A percentile compares a stretch with the other conserved stretches of the same genome.
Conservation (phyloP, 2,113 vertebrate genomes). For the Hydrolagus affinis region DNA sequence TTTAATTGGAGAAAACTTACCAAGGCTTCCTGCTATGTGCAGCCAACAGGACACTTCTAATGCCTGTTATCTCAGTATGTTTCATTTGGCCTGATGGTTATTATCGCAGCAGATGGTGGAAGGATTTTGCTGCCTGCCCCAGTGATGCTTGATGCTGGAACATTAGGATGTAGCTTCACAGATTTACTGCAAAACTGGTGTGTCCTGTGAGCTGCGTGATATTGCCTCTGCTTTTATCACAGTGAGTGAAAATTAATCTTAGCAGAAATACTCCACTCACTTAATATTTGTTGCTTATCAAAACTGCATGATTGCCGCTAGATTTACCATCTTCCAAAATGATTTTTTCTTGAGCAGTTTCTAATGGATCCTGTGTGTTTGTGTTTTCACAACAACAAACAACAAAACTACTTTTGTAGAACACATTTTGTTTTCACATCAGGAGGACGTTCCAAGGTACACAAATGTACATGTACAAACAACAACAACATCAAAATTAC, state of each 20-base stretch:
- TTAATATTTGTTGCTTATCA: background rate
- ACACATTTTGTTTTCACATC: too few species aligned
- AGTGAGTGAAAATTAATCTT: background rate
- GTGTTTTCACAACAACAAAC: too few species aligned
- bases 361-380: background rate
- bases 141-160: background rate
- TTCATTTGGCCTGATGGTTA: slow-evolving; percentile 15
- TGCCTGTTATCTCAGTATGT: slow-evolving; percentile 6
- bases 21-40: background rate
- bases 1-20: slow-evolving; percentile 16
- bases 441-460: too few species aligned
- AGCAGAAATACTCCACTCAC: background rate
- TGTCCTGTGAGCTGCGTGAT: background rate
- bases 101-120: slow-evolving; percentile 3
- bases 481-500: too few species aligned
- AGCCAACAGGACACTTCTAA: slow-evolving; percentile 14
- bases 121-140: background rate
- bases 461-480: too few species aligned
- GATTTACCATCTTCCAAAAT: background rate
- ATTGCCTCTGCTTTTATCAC: background rate
- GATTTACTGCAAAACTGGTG: background rate
- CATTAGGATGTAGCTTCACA: background rate
- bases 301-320: background rate
- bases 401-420: too few species aligned
- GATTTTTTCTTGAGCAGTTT: background rate